Percentiles rank a stretch among this genome's conserved stretches.
Evolutionary conservation across 1,140 invertebrate genomes (phyloP).

Genomic region (Drosophila rufa): DNA sequence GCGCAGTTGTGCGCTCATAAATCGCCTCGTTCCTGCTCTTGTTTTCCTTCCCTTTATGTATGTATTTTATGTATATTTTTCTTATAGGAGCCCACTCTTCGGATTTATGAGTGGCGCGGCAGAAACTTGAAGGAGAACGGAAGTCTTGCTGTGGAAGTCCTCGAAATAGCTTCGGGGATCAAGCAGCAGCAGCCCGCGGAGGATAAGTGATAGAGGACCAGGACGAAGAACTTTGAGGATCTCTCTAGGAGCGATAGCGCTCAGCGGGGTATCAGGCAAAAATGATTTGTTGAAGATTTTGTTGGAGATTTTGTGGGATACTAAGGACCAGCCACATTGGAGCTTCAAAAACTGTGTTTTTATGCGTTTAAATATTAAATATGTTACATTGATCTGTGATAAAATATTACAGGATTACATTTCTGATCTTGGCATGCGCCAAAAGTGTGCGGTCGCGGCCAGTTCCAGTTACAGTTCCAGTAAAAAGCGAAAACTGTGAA

Average conservation of each 20-base stretch:
- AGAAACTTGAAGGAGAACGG: conserved; percentile 27
- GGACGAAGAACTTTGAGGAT: conserved; percentile 2
- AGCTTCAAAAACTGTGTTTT: too few species aligned
- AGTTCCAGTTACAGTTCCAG: conserved; percentile 28
- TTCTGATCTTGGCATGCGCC: conserved; percentile 49
- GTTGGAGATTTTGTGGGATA: too few species aligned
- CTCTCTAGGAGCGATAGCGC: conserved; percentile 1
- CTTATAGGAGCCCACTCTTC: neutral
- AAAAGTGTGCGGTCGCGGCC: conserved; percentile 59
- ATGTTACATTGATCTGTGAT: too few species aligned
- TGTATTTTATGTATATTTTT: conserved; percentile 16
- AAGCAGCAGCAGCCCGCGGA: neutral
- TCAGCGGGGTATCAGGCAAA: neutral
- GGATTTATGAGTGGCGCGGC: conserved; percentile 36
- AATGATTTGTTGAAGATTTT: neutral
- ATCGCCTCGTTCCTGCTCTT: conserved; percentile 34
- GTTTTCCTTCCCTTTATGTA: conserved; percentile 2
- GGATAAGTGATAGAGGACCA: conserved; percentile 15
- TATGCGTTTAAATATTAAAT: too few species aligned
- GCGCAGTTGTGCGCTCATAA: conserved; percentile 76
- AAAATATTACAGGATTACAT: neutral
- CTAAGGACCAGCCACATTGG: too few species aligned
- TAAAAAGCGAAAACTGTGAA: conserved; percentile 47
- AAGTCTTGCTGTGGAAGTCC: conserved; percentile 39
- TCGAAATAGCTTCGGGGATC: conserved; percentile 36